Conservation (phyloP, 1,140 invertebrate genomes). For the Conus betulinus region DNA sequence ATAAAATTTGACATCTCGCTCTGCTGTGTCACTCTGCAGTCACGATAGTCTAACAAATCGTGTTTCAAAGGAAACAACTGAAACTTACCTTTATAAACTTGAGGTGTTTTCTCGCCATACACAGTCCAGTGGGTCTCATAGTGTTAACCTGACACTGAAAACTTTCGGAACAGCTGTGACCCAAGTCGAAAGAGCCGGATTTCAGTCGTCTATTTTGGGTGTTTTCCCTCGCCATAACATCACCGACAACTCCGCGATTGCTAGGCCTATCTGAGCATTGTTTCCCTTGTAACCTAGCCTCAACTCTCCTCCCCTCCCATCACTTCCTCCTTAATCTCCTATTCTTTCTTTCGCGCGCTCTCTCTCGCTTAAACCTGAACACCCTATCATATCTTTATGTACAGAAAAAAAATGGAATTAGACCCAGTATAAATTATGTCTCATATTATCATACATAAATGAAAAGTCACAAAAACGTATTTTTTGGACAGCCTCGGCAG, state of each 20-base stretch:
- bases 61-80: neutral
- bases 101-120: constrained; percentile 1
- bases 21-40: too few relatives aligned
- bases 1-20: too few relatives aligned
- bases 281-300: neutral
- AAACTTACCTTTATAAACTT: neutral
- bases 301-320: neutral
- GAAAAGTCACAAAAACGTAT: neutral
- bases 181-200: neutral
- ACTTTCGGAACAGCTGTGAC: neutral
- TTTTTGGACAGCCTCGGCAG: neutral
- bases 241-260: neutral
- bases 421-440: too few relatives aligned
- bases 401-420: neutral
- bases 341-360: too few relatives aligned
- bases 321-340: neutral
- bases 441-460: neutral
- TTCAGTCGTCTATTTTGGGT: too few relatives aligned
- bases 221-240: too few relatives aligned
- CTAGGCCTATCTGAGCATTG: neutral
- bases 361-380: too few relatives aligned
- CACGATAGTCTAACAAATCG: too few relatives aligned
- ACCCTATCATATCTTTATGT: neutral
- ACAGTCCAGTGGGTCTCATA: neutral
- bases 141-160: neutral